Evolutionary conservation across 2,113 vertebrate genomes (phyloP).

Genomic region (Campylomormyrus tamandua): DNA sequence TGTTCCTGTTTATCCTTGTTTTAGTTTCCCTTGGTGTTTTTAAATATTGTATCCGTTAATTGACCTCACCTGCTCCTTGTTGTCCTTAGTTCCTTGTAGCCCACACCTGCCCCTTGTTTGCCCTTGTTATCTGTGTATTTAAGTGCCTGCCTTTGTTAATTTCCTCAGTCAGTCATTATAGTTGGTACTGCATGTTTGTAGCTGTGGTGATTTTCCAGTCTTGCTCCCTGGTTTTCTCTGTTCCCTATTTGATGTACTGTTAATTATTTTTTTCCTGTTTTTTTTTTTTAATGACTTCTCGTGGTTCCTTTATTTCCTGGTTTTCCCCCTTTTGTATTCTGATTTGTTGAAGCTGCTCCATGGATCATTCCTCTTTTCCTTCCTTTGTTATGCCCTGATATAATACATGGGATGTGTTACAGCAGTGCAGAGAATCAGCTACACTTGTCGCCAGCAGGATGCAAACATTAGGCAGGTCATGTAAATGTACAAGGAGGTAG

Average conservation of each 20-base stretch:
- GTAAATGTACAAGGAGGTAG: not conserved
- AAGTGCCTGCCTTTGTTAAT: not conserved
- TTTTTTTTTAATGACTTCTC: too few relatives aligned
- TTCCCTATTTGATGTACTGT: not conserved
- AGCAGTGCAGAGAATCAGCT: not conserved
- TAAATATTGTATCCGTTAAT: not conserved
- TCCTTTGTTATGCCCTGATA: not conserved
- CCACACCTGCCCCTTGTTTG: not conserved
- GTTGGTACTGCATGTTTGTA: not conserved
- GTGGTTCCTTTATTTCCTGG: not conserved
- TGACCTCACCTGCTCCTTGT: not conserved
- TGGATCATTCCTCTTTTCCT: not conserved
- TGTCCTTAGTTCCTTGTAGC: too few relatives aligned
- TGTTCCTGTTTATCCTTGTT: not conserved
- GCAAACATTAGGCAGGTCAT: not conserved
- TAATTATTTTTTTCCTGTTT: not conserved
- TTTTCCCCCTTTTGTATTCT: not conserved
- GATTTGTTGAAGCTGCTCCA: not conserved
- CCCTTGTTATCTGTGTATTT: not conserved
- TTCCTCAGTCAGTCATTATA: not conserved
- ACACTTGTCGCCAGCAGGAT: not conserved
- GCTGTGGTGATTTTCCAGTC: not conserved
- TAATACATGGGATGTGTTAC: not conserved
- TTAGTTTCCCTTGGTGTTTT: not conserved
- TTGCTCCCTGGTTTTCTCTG: not conserved